These are phyloP conservation scores for Aegotheles bennettii DNA, from an alignment of 2,113 vertebrate species.

Conservation along the genomic window DNA sequence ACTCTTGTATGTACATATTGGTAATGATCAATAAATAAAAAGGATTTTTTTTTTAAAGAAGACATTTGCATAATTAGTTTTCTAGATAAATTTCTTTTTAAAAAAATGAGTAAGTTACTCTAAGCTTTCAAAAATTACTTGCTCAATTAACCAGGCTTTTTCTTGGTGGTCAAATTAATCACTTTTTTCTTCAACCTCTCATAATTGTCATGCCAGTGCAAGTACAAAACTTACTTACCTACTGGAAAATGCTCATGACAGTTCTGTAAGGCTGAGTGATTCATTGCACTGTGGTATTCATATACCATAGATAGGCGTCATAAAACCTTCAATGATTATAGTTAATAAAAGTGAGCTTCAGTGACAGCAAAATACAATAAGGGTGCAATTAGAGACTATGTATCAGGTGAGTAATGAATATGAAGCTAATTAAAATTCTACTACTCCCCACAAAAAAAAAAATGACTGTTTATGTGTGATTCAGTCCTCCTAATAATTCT, in stretches of 20 bases:
- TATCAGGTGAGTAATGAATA: conserved; percentile 60
- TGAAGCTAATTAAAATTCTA: conserved; percentile 71
- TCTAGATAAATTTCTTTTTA: background rate
- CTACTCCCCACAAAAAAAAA: conserved; percentile 55
- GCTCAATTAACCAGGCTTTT: background rate
- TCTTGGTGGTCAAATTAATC: background rate
- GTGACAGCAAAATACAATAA: conserved; percentile 62
- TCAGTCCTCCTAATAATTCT: conserved; percentile 21
- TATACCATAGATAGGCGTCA: conserved; percentile 54
- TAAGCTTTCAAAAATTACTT: background rate
- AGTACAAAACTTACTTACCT: conserved; percentile 25
- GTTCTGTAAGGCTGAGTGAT: conserved; percentile 45
- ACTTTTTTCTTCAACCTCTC: background rate
- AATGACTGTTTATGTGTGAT: conserved; percentile 40
- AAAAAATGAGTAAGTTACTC: conserved; percentile 4
- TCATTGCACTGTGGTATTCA: conserved; percentile 65
- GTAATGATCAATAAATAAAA: background rate
- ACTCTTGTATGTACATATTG: background rate
- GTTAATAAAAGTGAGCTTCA: conserved; percentile 64
- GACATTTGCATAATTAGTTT: background rate
- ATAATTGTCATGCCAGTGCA: background rate
- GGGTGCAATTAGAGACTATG: conserved; percentile 64
- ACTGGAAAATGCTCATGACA: background rate
- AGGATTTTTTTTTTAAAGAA: background rate
- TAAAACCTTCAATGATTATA: conserved; percentile 71